phyloP scores from a whole-genome alignment of 2,797 vertebrate genomes.

The Echiichthys vipera region DNA sequence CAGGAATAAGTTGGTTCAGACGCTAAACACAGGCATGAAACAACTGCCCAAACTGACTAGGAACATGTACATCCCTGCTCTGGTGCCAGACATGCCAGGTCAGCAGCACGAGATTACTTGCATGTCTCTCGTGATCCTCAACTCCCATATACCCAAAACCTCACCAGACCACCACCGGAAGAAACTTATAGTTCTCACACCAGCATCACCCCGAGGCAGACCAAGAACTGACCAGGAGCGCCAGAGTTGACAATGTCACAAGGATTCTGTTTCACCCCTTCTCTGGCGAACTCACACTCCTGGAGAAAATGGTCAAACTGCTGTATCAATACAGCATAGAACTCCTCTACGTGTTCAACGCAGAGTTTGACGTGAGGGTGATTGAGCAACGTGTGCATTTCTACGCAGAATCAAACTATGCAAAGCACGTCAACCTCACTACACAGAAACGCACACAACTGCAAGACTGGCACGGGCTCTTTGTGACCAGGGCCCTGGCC shows the following conservation, averaged over 20 bases:
- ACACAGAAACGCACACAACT: not conserved
- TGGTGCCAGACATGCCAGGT: not conserved
- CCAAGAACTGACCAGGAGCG: accelerated
- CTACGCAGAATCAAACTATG: too few relatives aligned
- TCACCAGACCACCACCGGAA: not conserved
- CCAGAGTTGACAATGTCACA: not conserved
- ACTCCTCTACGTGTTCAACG: too few relatives aligned
- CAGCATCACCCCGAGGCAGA: too few relatives aligned
- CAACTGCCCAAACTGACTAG: not conserved
- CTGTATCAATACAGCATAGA: too few relatives aligned
- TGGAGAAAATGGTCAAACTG: too few relatives aligned
- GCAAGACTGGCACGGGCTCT: constrained; percentile 7
- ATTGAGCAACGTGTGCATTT: too few relatives aligned
- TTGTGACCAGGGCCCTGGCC: not conserved
- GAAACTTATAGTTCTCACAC: constrained; percentile 6
- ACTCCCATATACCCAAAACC: not conserved
- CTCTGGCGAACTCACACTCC: not conserved
- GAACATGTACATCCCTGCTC: not conserved
- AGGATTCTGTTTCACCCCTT: not conserved
- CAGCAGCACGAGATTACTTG: constrained; percentile 46
- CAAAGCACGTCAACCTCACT: constrained; percentile 15
- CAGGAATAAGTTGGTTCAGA: not conserved
- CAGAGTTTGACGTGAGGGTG: too few relatives aligned
- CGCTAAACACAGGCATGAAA: not conserved
- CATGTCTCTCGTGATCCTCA: too few relatives aligned